Evolutionary conservation across 2,797 vertebrate species (phyloP).

Genomic region (Otus scops): DNA sequence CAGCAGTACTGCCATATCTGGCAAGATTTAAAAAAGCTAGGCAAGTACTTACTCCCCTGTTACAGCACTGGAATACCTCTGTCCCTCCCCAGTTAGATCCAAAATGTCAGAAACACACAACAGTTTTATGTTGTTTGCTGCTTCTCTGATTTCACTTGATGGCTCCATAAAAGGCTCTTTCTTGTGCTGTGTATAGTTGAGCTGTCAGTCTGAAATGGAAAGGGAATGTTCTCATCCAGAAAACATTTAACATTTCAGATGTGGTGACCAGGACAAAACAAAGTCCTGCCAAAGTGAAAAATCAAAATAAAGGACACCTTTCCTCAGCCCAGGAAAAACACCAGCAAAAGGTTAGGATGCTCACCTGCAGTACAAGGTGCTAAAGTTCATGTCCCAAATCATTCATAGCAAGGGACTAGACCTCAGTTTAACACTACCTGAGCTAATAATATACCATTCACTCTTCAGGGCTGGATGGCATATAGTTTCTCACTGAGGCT

Average conservation of each 20-base stretch:
- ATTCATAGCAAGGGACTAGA: not conserved
- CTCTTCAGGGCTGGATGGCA: not conserved
- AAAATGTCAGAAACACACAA: not conserved
- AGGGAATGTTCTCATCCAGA: not conserved
- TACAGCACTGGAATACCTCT: not conserved
- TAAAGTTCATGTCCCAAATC: not conserved
- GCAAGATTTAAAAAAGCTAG: not conserved
- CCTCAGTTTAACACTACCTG: rapidly evolving
- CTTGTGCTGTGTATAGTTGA: not conserved
- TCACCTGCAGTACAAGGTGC: not conserved
- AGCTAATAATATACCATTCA: not conserved
- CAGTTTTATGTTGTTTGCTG: not conserved
- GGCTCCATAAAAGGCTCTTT: not conserved
- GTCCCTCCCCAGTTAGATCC: not conserved
- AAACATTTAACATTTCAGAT: not conserved
- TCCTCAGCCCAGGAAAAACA: not conserved
- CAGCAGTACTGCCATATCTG: rapidly evolving
- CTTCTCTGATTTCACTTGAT: not conserved
- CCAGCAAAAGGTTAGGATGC: not conserved
- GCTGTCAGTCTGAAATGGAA: not conserved
- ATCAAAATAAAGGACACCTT: not conserved
- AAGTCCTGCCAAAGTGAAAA: not conserved
- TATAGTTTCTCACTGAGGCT: not conserved
- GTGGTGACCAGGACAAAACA: not conserved
- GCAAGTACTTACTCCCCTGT: not conserved